Conservation (phyloP, 2,113 vertebrate genomes). For the Panthera tigris region DNA sequence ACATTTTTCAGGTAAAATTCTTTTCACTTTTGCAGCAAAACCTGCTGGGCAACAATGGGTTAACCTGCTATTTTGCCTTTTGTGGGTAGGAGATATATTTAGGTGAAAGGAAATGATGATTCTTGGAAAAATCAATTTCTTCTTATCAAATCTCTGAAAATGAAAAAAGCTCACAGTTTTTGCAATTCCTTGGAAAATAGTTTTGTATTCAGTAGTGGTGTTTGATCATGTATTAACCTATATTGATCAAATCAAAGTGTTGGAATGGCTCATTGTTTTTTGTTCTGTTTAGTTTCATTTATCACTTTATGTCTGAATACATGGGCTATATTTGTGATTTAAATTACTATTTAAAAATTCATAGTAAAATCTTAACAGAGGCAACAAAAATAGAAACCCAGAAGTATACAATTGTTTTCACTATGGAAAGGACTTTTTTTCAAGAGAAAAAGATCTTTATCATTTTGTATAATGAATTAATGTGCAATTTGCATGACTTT, state of each 20-base stretch:
- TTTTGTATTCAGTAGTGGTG: background rate
- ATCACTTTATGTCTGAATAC: background rate
- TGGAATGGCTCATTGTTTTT: background rate
- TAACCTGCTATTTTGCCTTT: background rate
- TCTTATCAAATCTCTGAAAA: constrained; percentile 59
- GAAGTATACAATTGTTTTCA: constrained; percentile 43
- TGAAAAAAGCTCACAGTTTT: constrained; percentile 29
- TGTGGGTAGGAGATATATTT: constrained; percentile 24
- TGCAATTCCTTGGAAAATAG: constrained; percentile 39
- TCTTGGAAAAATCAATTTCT: constrained; percentile 45
- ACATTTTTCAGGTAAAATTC: background rate
- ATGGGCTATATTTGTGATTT: constrained; percentile 64
- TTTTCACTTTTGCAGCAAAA: constrained; percentile 16
- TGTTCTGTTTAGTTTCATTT: background rate
- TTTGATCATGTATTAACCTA: constrained; percentile 48
- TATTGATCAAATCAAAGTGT: constrained; percentile 55
- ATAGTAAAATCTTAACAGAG: constrained; percentile 47
- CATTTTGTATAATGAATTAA: constrained; percentile 42
- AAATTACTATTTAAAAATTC: constrained; percentile 40
- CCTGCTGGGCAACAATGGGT: background rate
- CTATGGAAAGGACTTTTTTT: background rate
- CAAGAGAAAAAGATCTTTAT: constrained; percentile 31
- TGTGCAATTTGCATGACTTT: background rate
- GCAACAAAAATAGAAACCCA: constrained; percentile 49
- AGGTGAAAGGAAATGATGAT: constrained; percentile 53